phyloP scores from a whole-genome alignment of 2,888 invertebrate species.

The Teleiodes luculella region DNA sequence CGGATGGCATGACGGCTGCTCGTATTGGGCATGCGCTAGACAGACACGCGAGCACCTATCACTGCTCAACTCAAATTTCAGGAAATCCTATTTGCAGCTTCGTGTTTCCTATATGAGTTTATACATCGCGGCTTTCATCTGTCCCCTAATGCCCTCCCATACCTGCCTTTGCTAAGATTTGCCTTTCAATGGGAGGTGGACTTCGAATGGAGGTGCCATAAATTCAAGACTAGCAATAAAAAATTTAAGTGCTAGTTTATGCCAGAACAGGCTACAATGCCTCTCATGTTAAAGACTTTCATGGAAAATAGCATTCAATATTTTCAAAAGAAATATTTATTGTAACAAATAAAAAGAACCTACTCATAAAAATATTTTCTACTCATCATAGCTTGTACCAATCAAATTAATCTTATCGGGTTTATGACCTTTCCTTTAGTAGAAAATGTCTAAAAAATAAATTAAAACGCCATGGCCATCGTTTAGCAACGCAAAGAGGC shows the following conservation, averaged over 20 bases:
- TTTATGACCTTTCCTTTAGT: conserved; percentile 9
- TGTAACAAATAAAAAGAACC: no score
- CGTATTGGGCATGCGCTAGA: conserved; percentile 52
- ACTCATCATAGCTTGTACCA: no score
- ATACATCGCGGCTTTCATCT: conserved; percentile 33
- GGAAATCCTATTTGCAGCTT: conserved; percentile 38
- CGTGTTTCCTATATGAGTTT: conserved; percentile 31
- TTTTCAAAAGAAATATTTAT: no score
- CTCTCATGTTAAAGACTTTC: neutral
- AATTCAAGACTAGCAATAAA: conserved; percentile 29
- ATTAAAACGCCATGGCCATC: conserved; percentile 17
- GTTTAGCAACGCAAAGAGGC: conserved; percentile 53
- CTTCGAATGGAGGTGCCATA: no score
- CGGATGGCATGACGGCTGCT: conserved; percentile 75
- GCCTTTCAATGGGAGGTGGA: conserved; percentile 25
- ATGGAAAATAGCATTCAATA: neutral
- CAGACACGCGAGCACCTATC: conserved; percentile 55
- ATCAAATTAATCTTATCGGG: conserved; percentile 1
- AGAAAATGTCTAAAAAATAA: conserved; percentile 16
- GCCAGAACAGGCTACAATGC: conserved; percentile 27
- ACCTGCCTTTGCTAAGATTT: conserved; percentile 23
- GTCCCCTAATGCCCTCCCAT: conserved; percentile 11
- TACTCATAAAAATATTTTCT: no score
- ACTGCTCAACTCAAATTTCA: conserved; percentile 42
- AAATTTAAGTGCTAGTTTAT: conserved; percentile 28